Conservation (phyloP, 1,140 invertebrate genomes). For the Penaeus indicus region DNA sequence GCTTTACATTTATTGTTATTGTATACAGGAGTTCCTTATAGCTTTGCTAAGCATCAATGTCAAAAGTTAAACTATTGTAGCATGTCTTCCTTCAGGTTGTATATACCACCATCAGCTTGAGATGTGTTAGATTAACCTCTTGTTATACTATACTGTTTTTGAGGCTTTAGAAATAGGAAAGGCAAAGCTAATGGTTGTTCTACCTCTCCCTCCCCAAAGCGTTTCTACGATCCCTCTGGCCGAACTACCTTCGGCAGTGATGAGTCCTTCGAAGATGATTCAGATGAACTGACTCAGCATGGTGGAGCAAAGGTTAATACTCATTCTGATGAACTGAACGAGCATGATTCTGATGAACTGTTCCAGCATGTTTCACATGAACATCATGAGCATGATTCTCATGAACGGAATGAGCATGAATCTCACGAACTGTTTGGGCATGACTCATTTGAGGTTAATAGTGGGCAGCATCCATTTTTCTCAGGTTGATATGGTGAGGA, state of each 20-base stretch:
- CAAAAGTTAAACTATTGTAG: too few species aligned
- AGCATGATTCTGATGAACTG: constrained; percentile 41
- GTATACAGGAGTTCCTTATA: too few species aligned
- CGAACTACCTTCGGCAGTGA: constrained; percentile 31
- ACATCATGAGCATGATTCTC: neutral
- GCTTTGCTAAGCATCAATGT: too few species aligned
- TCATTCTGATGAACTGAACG: constrained; percentile 39
- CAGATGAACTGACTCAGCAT: constrained; percentile 36
- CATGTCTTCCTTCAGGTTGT: too few species aligned
- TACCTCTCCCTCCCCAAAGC: constrained; percentile 55
- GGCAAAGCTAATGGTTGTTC: constrained; percentile 45
- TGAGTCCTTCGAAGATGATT: constrained; percentile 56
- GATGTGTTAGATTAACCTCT: neutral
- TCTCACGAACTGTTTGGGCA: too few species aligned
- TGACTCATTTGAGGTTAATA: too few species aligned
- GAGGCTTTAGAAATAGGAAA: constrained; percentile 4
- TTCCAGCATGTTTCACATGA: neutral
- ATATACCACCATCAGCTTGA: constrained; percentile 1
- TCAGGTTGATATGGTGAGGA: too few species aligned
- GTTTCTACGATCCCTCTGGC: constrained; percentile 60
- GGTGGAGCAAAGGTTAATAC: too few species aligned
- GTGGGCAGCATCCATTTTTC: too few species aligned
- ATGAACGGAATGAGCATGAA: neutral
- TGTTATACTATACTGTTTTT: constrained; percentile 15
- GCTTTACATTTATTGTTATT: too few species aligned